phyloP scores from a whole-genome alignment of 2,797 vertebrate species.

The Girardinus metallicus region DNA sequence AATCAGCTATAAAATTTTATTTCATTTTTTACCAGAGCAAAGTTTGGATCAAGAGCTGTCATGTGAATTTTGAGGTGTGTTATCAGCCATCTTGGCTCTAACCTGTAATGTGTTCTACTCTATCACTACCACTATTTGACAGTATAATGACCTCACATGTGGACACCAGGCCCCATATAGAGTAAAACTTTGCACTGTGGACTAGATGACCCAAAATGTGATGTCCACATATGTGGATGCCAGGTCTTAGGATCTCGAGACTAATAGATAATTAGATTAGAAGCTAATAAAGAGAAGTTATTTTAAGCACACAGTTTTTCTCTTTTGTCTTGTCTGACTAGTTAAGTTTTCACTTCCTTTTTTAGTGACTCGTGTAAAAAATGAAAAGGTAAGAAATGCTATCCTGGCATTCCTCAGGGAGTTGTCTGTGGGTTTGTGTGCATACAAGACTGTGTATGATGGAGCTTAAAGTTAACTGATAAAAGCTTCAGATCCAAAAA shows the following conservation, averaged over 20 bases:
- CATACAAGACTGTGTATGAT: slow-evolving; percentile 21
- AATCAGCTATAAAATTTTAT: not conserved
- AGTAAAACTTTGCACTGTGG: not conserved
- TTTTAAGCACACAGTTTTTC: slow-evolving; percentile 51
- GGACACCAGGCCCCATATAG: not conserved
- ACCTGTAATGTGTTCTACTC: not conserved
- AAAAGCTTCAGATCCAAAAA: slow-evolving; percentile 18
- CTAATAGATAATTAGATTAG: not conserved
- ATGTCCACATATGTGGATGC: not conserved
- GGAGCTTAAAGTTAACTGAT: slow-evolving; percentile 22
- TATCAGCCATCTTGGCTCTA: not conserved
- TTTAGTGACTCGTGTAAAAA: slow-evolving; percentile 36
- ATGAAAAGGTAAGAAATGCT: slow-evolving; percentile 37
- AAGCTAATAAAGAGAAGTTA: slow-evolving; percentile 27
- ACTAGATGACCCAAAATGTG: not conserved
- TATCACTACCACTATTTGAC: not conserved
- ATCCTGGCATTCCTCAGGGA: slow-evolving; percentile 46
- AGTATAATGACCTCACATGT: too few relatives aligned
- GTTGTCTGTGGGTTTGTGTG: slow-evolving; percentile 27
- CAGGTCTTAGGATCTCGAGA: not conserved
- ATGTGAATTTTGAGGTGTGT: not conserved
- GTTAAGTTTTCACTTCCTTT: slow-evolving; percentile 56
- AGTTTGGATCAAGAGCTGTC: not conserved
- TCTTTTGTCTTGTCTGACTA: slow-evolving; percentile 56
- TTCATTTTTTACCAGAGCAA: not conserved